Evolutionary conservation across 2,113 vertebrate genomes (phyloP).

Genomic region (Cynoglossus semilaevis): DNA sequence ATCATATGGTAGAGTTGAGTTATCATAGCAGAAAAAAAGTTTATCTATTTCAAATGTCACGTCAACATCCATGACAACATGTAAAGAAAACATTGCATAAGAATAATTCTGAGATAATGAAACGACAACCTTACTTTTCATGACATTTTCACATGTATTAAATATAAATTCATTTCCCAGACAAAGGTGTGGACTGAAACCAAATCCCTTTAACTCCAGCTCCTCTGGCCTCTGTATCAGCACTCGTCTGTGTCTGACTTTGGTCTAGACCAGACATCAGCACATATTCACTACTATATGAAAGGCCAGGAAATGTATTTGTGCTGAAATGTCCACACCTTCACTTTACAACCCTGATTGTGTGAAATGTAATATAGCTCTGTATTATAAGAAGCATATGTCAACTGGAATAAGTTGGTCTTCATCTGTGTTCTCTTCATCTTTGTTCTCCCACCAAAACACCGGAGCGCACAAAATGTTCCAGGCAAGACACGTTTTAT

Average conservation of each 20-base stretch:
- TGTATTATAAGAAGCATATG: constrained; percentile 38
- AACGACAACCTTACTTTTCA: constrained; percentile 2
- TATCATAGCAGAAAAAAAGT: too few species aligned
- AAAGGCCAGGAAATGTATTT: constrained; percentile 16
- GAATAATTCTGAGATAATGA: too few species aligned
- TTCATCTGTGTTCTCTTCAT: not conserved
- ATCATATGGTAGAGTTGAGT: too few species aligned
- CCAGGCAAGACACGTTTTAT: constrained; percentile 32
- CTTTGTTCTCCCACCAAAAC: constrained; percentile 28
- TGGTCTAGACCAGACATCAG: constrained; percentile 39
- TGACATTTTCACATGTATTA: constrained; percentile 6
- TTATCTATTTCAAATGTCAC: too few species aligned
- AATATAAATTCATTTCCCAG: constrained; percentile 17
- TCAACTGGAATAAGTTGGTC: constrained; percentile 13
- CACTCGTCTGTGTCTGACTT: constrained; percentile 32
- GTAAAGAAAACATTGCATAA: too few species aligned
- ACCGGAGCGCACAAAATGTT: constrained; percentile 47
- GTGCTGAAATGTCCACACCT: constrained; percentile 22
- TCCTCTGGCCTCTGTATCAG: constrained; percentile 14
- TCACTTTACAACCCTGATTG: constrained; percentile 34
- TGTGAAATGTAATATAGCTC: constrained; percentile 40
- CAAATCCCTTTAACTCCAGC: constrained; percentile 11
- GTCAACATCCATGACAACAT: too few species aligned
- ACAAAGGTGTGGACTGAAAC: constrained; percentile 35
- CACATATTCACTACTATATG: constrained; percentile 33